Evolutionary conservation across 2,888 invertebrate species (phyloP).

Genomic region (Amiota minor): DNA sequence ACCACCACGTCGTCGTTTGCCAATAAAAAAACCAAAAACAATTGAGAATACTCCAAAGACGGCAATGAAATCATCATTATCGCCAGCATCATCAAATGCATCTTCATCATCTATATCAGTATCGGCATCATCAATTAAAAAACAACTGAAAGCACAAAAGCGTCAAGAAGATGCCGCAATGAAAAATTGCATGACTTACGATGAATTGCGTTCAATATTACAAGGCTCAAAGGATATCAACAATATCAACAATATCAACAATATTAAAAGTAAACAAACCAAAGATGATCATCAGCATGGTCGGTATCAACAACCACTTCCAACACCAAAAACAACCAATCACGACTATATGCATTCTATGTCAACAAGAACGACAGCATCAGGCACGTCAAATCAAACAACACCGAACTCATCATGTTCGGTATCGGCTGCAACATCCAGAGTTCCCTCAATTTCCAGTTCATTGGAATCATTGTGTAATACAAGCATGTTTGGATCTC

Average conservation of each 20-base stretch:
- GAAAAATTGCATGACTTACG: constrained; percentile 58
- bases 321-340: no score
- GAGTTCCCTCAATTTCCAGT: not conserved
- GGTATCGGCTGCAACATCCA: not conserved
- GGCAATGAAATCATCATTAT: constrained; percentile 22
- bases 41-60: constrained; percentile 39
- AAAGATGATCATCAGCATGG: no score
- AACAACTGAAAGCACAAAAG: constrained; percentile 16
- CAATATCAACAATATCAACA: not conserved
- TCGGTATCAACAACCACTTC: no score
- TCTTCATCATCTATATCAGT: not conserved
- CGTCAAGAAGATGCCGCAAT: constrained; percentile 1
- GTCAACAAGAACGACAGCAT: not conserved
- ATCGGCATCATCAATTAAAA: constrained; percentile 18
- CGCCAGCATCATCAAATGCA: constrained; percentile 11
- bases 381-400: constrained; percentile 7
- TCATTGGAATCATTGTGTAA: constrained; percentile 2
- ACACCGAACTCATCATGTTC: constrained; percentile 1
- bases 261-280: not conserved
- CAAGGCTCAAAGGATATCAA: constrained; percentile 46
- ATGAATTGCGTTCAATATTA: constrained; percentile 59
- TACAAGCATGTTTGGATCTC: not conserved
- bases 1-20: not conserved
- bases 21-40: constrained; percentile 33
- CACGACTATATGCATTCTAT: not conserved